A percentile compares a stretch with the other conserved stretches of the same genome.
phyloP scores from a whole-genome alignment of 2,888 invertebrate genomes.

The Ferdinandea cuprea region DNA sequence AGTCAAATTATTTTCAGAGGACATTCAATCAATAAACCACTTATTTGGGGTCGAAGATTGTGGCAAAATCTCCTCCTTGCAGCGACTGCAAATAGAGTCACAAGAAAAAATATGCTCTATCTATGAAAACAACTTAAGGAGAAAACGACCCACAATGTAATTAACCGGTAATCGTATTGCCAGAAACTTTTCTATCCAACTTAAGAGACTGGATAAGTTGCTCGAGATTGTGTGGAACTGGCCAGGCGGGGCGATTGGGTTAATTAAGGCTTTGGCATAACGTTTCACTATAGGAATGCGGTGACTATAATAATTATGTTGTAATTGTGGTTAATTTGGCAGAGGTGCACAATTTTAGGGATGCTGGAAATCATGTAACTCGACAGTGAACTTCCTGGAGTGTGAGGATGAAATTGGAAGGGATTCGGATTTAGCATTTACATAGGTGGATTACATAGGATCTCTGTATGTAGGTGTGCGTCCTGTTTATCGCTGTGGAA shows the following conservation, averaged over 20 bases:
- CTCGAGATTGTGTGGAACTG: not conserved
- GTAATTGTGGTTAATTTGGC: not conserved
- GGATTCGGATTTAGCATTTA: too few relatives aligned
- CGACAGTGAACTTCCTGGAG: too few relatives aligned
- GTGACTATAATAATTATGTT: not conserved
- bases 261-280: not conserved
- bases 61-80: too few relatives aligned
- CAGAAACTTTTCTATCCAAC: slow-evolving; percentile 5
- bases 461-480: too few relatives aligned
- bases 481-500: too few relatives aligned
- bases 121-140: not conserved
- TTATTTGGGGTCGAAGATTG: too few relatives aligned
- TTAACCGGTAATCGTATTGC: slow-evolving; percentile 19
- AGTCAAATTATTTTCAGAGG: too few relatives aligned
- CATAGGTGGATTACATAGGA: too few relatives aligned
- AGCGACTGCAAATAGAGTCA: not conserved
- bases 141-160: slow-evolving; percentile 1
- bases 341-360: not conserved
- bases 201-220: not conserved
- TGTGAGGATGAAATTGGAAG: too few relatives aligned
- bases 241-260: not conserved
- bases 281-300: not conserved
- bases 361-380: not conserved
- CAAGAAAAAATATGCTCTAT: not conserved
- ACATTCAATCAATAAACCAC: too few relatives aligned